These are phyloP conservation scores for Lota lota DNA, from an alignment of 2,113 vertebrate genomes.

Conservation along the genomic window DNA sequence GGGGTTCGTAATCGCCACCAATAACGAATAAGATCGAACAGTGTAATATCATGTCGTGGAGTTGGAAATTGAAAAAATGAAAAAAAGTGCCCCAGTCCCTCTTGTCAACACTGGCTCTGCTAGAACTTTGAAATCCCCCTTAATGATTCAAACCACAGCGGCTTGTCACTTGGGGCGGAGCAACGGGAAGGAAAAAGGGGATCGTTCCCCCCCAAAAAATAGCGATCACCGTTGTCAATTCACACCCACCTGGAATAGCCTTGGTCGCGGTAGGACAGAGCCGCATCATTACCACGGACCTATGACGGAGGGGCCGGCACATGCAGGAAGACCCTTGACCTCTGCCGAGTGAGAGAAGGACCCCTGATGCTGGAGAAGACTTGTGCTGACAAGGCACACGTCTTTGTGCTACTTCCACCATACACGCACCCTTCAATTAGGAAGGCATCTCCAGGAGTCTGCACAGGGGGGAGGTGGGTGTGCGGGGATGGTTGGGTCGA, in stretches of 20 bases:
- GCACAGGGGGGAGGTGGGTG: no score
- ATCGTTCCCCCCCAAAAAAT: neutral
- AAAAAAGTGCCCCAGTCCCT: no score
- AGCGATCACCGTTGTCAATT: neutral
- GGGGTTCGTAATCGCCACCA: constrained; percentile 4
- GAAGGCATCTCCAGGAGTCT: no score
- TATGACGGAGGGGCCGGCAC: neutral
- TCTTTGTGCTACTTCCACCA: no score
- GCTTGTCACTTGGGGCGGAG: neutral
- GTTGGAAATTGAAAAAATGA: no score
- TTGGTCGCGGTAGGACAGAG: neutral
- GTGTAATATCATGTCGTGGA: no score
- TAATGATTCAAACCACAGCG: neutral
- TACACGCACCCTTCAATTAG: no score
- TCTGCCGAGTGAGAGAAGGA: neutral
- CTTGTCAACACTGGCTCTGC: constrained; percentile 19
- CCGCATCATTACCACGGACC: neutral
- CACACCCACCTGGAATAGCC: neutral
- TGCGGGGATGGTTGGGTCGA: no score
- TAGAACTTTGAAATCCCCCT: neutral
- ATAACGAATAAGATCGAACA: neutral
- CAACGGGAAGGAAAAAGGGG: no score
- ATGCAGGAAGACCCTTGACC: neutral
- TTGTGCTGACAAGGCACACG: no score
- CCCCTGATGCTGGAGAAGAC: neutral